A percentile compares a stretch with the other conserved stretches of the same genome.
These are phyloP conservation scores for Heliothis peltigera DNA, from an alignment of 2,888 invertebrate genomes.

Conservation along the genomic window DNA sequence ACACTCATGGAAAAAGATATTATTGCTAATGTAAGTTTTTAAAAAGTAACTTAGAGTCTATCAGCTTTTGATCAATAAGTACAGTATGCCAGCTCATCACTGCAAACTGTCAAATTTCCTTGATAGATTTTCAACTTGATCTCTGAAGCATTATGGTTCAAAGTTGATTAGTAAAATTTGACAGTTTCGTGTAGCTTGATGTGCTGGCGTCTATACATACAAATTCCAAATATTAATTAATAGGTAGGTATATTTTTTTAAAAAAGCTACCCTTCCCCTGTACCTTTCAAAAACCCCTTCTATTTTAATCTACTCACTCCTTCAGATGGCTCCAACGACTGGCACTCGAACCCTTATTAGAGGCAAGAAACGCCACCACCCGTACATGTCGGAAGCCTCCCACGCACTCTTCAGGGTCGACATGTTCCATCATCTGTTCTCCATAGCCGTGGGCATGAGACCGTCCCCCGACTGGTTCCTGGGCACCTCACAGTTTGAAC, in stretches of 20 bases:
- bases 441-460: constrained; percentile 80
- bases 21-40: constrained; percentile 70
- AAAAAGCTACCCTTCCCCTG: too few relatives aligned
- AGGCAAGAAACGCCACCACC: constrained; percentile 81
- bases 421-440: constrained; percentile 81
- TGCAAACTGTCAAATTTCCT: too few relatives aligned
- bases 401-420: constrained; percentile 84
- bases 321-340: constrained; percentile 72
- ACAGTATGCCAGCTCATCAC: too few relatives aligned
- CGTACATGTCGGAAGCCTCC: constrained; percentile 81
- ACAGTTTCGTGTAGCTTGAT: too few relatives aligned
- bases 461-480: constrained; percentile 87
- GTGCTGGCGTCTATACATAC: too few relatives aligned
- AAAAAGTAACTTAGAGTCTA: too few relatives aligned
- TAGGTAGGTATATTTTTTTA: too few relatives aligned
- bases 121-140: too few relatives aligned
- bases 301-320: neutral
- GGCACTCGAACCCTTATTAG: constrained; percentile 83
- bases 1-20: constrained; percentile 76
- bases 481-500: constrained; percentile 80
- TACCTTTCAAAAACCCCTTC: neutral
- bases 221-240: too few relatives aligned
- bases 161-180: too few relatives aligned
- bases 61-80: too few relatives aligned
- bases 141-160: too few relatives aligned